Evolutionary conservation across 2,113 vertebrate genomes (phyloP).

Genomic region (Tringa solitaria): DNA sequence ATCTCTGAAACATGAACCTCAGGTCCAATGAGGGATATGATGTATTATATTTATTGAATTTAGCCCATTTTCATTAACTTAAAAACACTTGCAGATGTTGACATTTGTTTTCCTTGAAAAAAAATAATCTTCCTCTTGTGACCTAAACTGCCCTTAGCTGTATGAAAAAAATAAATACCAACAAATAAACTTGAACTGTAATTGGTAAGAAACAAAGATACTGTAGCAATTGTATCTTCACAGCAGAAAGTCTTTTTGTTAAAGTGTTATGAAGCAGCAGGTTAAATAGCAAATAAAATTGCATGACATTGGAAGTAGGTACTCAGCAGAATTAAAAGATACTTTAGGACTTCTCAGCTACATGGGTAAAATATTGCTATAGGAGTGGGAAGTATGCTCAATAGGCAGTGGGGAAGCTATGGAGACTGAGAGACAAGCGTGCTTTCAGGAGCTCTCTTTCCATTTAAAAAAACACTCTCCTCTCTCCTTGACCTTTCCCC

Average conservation of each 20-base stretch:
- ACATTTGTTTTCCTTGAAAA: neutral
- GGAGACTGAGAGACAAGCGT: neutral
- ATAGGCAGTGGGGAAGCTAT: neutral
- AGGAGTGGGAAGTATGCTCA: neutral
- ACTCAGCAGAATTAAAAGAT: neutral
- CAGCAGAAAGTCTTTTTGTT: neutral
- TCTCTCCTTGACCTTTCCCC: neutral
- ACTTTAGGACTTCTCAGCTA: neutral
- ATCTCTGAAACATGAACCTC: neutral
- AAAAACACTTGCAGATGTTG: neutral
- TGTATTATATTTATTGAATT: neutral
- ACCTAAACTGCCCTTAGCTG: neutral
- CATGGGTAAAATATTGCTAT: neutral
- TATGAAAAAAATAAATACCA: neutral
- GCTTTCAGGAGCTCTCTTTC: neutral
- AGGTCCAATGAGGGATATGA: neutral
- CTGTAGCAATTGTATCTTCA: neutral
- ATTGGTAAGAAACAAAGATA: neutral
- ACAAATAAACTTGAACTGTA: neutral
- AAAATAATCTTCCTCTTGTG: neutral
- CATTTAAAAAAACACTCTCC: neutral
- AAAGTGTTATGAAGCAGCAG: neutral
- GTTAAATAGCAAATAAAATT: neutral
- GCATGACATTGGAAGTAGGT: neutral
- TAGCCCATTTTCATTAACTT: neutral